Evolutionary conservation across 2,797 vertebrate genomes (phyloP).

Genomic region (Anguilla pacifica): DNA sequence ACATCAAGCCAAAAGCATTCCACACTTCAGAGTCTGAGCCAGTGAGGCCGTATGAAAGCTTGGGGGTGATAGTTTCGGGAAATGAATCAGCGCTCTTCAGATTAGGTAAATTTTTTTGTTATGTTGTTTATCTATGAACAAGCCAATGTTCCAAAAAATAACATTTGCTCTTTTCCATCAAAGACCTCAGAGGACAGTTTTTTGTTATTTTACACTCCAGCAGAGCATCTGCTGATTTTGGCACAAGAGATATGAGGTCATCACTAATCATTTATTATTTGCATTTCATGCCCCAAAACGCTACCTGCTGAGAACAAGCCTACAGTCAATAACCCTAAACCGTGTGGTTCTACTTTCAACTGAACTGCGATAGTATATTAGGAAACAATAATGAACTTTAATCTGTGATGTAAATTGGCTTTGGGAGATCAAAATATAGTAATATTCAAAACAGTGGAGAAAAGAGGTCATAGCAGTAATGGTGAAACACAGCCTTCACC

Average conservation of each 20-base stretch:
- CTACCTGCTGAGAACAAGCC: background rate
- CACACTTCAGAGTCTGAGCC: conserved; percentile 3
- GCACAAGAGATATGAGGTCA: conserved; percentile 1
- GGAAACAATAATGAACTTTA: conserved; percentile 22
- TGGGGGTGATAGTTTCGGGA: conserved; percentile 36
- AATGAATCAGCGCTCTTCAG: conserved; percentile 15
- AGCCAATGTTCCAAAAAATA: background rate
- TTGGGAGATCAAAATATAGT: conserved; percentile 2
- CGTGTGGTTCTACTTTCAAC: conserved; percentile 28
- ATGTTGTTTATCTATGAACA: conserved; percentile 9
- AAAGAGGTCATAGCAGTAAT: background rate
- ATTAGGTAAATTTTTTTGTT: background rate
- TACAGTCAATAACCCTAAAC: background rate
- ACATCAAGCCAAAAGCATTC: conserved; percentile 12
- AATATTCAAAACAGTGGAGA: background rate
- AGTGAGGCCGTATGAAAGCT: conserved; percentile 15
- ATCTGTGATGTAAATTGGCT: conserved; percentile 21
- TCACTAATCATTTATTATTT: background rate
- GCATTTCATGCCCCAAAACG: background rate
- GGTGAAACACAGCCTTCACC: background rate
- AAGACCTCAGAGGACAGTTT: background rate
- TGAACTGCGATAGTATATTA: conserved; percentile 27
- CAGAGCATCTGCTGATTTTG: background rate
- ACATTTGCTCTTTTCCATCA: background rate
- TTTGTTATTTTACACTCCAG: background rate